These are phyloP conservation scores for Cristatella mucedo DNA, from an alignment of 2,888 invertebrate species.

Conservation along the genomic window DNA sequence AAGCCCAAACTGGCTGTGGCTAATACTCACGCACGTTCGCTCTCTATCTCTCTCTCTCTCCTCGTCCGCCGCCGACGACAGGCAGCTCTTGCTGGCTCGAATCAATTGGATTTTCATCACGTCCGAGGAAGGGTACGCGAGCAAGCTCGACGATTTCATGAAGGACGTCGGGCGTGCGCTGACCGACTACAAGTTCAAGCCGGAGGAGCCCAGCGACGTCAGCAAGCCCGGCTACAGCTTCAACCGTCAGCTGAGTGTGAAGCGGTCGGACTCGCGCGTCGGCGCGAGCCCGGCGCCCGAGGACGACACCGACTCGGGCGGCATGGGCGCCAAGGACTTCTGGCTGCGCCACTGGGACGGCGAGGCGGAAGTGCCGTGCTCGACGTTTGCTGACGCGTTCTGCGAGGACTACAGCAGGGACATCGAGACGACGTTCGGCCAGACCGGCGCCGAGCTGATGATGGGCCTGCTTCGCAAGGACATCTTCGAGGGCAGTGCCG, in stretches of 20 bases:
- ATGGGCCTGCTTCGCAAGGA: conserved; percentile 22
- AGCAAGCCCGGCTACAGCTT: conserved; percentile 6
- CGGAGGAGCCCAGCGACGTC: no score
- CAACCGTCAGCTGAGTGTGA: conserved; percentile 7
- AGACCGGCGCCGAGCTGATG: conserved; percentile 15
- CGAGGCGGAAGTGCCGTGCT: conserved; percentile 17
- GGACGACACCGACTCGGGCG: no score
- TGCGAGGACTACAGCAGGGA: conserved; percentile 19
- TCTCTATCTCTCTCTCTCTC: no score
- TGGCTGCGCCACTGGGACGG: conserved; percentile 22
- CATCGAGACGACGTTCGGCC: conserved; percentile 15
- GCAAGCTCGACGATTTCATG: conserved; percentile 16
- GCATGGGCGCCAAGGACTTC: no score
- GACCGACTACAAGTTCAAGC: conserved; percentile 7
- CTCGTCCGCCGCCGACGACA: no score
- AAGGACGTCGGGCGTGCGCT: conserved; percentile 14
- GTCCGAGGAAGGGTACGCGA: conserved; percentile 17
- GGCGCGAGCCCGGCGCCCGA: neutral
- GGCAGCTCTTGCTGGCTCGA: conserved; percentile 24
- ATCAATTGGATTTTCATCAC: conserved; percentile 28
- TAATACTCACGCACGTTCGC: no score
- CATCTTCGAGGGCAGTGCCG: conserved; percentile 17
- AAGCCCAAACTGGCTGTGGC: no score
- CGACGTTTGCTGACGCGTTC: conserved; percentile 19
- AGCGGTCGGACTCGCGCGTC: conserved; percentile 5